Conservation (phyloP, 2,113 vertebrate species). For the Murina feae region DNA sequence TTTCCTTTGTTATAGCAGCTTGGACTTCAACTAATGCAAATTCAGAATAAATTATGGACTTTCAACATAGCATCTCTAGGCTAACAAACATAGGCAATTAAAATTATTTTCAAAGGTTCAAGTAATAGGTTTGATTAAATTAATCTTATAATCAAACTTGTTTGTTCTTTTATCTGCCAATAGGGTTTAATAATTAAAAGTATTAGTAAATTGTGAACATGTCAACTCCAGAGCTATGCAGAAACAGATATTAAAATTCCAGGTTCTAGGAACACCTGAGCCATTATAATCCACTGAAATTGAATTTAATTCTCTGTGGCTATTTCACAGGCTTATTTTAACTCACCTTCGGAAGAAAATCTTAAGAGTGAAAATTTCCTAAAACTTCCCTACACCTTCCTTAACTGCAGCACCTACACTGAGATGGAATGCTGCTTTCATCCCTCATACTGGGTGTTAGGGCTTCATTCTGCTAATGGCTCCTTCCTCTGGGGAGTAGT, state of each 20-base stretch:
- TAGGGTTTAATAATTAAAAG: background rate
- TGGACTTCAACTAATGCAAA: background rate
- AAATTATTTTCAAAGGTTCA: background rate
- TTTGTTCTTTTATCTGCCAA: background rate
- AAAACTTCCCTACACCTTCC: background rate
- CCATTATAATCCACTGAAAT: background rate
- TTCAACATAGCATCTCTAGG: background rate
- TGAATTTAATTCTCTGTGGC: background rate
- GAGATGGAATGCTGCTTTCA: background rate
- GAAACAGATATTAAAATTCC: background rate
- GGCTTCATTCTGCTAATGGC: background rate
- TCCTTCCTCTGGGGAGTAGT: background rate
- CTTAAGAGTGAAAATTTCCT: background rate
- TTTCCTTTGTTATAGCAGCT: background rate
- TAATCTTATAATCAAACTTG: background rate
- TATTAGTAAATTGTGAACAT: background rate
- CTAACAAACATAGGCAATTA: background rate
- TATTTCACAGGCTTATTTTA: background rate
- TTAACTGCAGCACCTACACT: background rate
- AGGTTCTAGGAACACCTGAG: background rate
- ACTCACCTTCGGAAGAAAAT: background rate
- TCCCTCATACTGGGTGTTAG: background rate
- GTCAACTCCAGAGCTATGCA: background rate
- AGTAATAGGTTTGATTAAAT: background rate
- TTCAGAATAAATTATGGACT: background rate